Conservation (phyloP, 1,140 invertebrate species). For the Stegodyphus dumicola region DNA sequence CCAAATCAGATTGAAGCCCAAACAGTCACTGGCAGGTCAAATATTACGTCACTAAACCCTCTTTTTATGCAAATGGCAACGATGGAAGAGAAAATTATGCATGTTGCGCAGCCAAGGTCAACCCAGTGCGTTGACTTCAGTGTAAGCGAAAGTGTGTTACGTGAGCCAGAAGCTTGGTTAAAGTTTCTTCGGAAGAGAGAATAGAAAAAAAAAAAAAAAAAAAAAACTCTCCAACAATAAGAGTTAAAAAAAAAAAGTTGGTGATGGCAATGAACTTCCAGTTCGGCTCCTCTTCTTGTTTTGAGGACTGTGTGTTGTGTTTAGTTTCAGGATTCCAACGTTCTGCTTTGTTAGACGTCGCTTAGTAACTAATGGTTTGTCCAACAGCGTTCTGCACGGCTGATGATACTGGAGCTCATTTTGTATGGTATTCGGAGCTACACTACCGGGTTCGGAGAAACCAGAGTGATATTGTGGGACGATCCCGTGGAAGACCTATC, state of each 20-base stretch:
- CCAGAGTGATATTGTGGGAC: neutral
- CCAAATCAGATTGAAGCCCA: slow-evolving; percentile 1
- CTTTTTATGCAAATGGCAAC: slow-evolving; percentile 43
- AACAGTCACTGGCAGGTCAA: slow-evolving; percentile 44
- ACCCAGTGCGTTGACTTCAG: slow-evolving; percentile 31
- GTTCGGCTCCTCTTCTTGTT: slow-evolving; percentile 37
- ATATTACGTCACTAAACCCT: slow-evolving; percentile 29
- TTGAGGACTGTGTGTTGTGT: slow-evolving; percentile 21
- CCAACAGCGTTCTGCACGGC: slow-evolving; percentile 20
- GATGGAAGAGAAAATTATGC: neutral
- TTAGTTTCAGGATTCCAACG: slow-evolving; percentile 16
- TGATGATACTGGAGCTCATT: slow-evolving; percentile 27
- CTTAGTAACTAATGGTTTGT: slow-evolving; percentile 49
- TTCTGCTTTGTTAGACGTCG: slow-evolving; percentile 49
- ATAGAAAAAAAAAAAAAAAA: slow-evolving; percentile 12
- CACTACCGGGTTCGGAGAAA: slow-evolving; percentile 42
- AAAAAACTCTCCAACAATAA: neutral
- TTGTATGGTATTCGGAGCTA: neutral
- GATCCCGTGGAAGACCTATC: neutral
- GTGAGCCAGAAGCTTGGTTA: slow-evolving; percentile 36
- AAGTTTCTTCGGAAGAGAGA: slow-evolving; percentile 5
- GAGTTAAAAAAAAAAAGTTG: too few species aligned
- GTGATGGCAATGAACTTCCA: slow-evolving; percentile 46
- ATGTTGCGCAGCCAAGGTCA: slow-evolving; percentile 33
- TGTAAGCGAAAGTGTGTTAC: slow-evolving; percentile 54